Base-by-base conservation (phyloP, 1,140 invertebrate genomes). In the Chymomyza costata region DNA sequence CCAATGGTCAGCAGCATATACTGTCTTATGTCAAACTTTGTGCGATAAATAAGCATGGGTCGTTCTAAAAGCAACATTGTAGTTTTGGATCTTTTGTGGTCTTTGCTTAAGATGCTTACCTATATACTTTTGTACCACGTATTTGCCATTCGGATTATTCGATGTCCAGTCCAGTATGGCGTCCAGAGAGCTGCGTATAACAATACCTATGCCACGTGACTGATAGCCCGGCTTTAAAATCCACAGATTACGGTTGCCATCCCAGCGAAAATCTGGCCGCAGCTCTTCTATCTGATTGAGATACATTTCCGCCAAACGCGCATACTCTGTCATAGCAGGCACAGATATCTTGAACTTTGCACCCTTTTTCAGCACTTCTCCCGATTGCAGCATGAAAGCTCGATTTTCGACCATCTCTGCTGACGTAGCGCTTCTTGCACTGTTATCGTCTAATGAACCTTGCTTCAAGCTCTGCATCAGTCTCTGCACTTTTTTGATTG, bases 91-190 rank as follows among this genome's bases (percentile, higher is more conserved):
- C n/a, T n/a, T n/a, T n/a, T n/a, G n/a, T n/a, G n/a, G n/a, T n/a
- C n/a, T n/a, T n/a, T n/a, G n/a, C n/a, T n/a, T n/a, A n/a, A n/a
- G n/a, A n/a, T n/a, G n/a, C 73, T 86, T 83, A 95, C 94, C 95
- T 62, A 97, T 96, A 86, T 97, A 97, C 87, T 97, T 97, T 84
- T 97, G 95, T 13, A 96, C 90, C 18, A 97, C 90, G 85, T 93
- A 96, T 86, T 93, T 92, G 53, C 89, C 88, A 52, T 91, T 90
- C 1, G 86, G 85, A 70, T 88, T 87, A 55, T 87, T 84, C 14
- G 89, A 84, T 53, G 89, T 74, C 87, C 87, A 89, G 50, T 90
- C 86, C 65, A 93, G 74, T 58, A 98, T 95, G 8, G 92, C 86
- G 46, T 86, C 84, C 35, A 88, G 70, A 52, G 86, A 86, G 40